Evolutionary conservation across 2,888 invertebrate genomes (phyloP).

Genomic region (Agrotis puta): DNA sequence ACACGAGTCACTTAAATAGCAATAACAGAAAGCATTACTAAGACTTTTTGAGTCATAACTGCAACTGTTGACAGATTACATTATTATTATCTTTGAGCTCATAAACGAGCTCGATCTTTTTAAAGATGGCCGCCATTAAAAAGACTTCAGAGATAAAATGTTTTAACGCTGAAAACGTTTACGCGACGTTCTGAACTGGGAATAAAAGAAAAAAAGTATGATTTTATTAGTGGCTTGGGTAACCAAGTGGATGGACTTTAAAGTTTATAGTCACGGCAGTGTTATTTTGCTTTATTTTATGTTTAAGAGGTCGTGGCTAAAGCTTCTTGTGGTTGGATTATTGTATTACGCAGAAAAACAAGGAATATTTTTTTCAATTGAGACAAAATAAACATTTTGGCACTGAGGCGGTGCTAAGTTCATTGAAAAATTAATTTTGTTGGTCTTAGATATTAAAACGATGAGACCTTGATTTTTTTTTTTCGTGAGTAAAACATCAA

Average conservation of each 20-base stretch:
- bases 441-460: too few relatives aligned
- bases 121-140: slow-evolving; percentile 50
- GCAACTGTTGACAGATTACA: slow-evolving; percentile 41
- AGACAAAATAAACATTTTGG: too few relatives aligned
- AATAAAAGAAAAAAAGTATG: slow-evolving; percentile 55
- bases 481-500: too few relatives aligned
- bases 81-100: slow-evolving; percentile 45
- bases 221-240: slow-evolving; percentile 53
- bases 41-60: slow-evolving; percentile 16
- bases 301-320: neutral
- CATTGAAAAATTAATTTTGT: too few relatives aligned
- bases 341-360: neutral
- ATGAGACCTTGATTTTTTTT: too few relatives aligned
- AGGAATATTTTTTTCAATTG: neutral
- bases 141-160: slow-evolving; percentile 55
- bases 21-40: slow-evolving; percentile 20
- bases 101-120: slow-evolving; percentile 50
- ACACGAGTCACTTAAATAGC: neutral
- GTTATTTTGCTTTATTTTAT: slow-evolving; percentile 36
- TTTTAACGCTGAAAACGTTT: slow-evolving; percentile 54
- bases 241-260: slow-evolving; percentile 42
- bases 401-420: too few relatives aligned
- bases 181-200: slow-evolving; percentile 44
- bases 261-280: slow-evolving; percentile 28
- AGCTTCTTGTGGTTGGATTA: slow-evolving; percentile 2